A percentile compares a stretch with the other conserved stretches of the same genome.
Conservation (phyloP, 2,113 vertebrate species). For the Scalopus aquaticus region DNA sequence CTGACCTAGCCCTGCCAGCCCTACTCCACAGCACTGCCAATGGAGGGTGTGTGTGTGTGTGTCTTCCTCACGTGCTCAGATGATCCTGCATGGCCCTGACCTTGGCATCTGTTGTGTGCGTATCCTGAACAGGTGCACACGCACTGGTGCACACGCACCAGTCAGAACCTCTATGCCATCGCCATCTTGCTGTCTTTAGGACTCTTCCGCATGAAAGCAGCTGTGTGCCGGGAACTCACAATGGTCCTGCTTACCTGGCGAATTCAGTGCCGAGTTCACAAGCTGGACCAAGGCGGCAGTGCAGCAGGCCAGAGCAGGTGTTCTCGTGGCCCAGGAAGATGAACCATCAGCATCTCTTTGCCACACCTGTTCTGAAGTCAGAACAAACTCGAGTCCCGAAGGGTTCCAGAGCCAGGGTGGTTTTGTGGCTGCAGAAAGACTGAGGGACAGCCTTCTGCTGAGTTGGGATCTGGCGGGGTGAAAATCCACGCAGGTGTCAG, state of each 20-base stretch:
- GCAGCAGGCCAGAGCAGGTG: constrained; percentile 41
- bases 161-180: background rate
- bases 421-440: background rate
- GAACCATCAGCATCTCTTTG: constrained; percentile 16
- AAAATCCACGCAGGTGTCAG: background rate
- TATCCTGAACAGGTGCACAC: background rate
- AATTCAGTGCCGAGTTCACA: constrained; percentile 54
- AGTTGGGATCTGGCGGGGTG: background rate
- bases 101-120: background rate
- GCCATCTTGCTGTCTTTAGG: background rate
- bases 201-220: background rate
- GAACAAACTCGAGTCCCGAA: background rate
- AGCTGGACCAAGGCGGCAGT: background rate
- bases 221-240: background rate
- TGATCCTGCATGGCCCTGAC: background rate
- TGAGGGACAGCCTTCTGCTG: background rate
- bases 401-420: background rate
- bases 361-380: constrained; percentile 64
- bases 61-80: background rate
- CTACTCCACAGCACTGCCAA: background rate
- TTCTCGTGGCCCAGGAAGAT: background rate
- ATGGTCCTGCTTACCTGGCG: constrained; percentile 2
- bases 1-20: background rate
- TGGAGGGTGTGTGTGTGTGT: background rate
- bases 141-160: background rate